A percentile compares a stretch with the other conserved stretches of the same genome.
phyloP scores from a whole-genome alignment of 2,113 vertebrate genomes.

The Naja naja region DNA sequence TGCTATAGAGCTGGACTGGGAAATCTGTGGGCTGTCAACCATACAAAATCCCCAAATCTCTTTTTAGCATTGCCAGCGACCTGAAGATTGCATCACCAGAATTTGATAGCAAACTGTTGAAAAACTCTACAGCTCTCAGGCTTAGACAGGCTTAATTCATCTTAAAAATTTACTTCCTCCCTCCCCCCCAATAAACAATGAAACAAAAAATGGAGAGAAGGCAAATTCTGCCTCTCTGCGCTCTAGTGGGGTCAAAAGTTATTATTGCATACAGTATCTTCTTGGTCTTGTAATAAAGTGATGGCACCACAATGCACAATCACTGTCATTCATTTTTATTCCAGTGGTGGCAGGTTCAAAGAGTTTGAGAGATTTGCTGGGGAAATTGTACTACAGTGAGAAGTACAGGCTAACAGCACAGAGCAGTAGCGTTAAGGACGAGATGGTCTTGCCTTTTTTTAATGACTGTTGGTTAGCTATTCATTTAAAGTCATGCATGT shows the following conservation, averaged over 20 bases:
- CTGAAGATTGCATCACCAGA: not conserved
- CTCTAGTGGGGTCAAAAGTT: not conserved
- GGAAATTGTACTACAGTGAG: not conserved
- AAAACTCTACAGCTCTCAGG: not conserved
- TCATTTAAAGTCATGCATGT: not conserved
- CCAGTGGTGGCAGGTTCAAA: not conserved
- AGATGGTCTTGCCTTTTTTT: not conserved
- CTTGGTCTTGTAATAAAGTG: not conserved
- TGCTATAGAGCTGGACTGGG: not conserved
- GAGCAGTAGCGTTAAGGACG: not conserved
- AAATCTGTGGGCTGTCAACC: not conserved
- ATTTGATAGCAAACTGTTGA: not conserved
- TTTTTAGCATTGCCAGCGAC: not conserved
- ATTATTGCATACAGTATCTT: not conserved
- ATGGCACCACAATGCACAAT: not conserved
- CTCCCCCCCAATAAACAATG: not conserved
- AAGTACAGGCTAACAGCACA: not conserved
- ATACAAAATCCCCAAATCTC: not conserved
- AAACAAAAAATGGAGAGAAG: not conserved
- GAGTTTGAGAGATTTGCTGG: not conserved
- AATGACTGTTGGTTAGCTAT: not conserved
- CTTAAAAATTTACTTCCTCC: not conserved
- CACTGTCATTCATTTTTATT: not conserved
- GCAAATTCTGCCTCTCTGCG: not conserved
- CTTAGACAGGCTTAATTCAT: not conserved